Evolutionary conservation across 2,888 invertebrate species (phyloP), one percentile per base, ranked within the genome.

Genomic region (Helicoverpa assulta): DNA sequence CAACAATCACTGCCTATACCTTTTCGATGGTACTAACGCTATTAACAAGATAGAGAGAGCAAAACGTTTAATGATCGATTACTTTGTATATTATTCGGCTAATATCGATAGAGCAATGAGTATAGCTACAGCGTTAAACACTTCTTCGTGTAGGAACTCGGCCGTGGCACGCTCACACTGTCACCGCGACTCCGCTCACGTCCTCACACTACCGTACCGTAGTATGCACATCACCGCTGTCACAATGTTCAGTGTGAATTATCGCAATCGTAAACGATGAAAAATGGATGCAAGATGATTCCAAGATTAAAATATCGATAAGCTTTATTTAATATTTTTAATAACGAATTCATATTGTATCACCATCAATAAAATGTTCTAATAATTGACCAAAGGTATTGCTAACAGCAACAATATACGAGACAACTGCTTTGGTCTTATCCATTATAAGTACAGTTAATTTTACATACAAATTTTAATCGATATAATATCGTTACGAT

Each of bases 311-410:
- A 91, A 91, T 91, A 90, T 83, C 85, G 82, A 88, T 85, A 88
- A 88, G 82, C 79, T 88, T 86, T 86, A 90, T 87, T 84, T 88
- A 84, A 89, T 87, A 90, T 90, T 90, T 88, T 91, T 87, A 90
- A 89, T 91, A 92, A 92, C 89, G 90, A 90, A 89, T 91, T 85
- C 85, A 90, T 90, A 88, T 80, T 89, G 88, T 91, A 91, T 91
- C 89, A 91, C 89, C 90, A 87, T 88, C 85, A 91, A 90, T 92
- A 90, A 92, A 94, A 92, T 91, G 90, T 78, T 91, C 94, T 95
- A 95, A 92, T 95, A 95, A 95, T 95, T 95, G 95, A 95, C 95
- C 94, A 95, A 95, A 95, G 91, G 85, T 94, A 93, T 94, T 93
- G 94, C 94, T 92, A 94, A 89, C 88, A 91, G 93, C 94, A 93